Conservation (phyloP, 2,113 vertebrate genomes). For the Odocoileus hemionus region DNA sequence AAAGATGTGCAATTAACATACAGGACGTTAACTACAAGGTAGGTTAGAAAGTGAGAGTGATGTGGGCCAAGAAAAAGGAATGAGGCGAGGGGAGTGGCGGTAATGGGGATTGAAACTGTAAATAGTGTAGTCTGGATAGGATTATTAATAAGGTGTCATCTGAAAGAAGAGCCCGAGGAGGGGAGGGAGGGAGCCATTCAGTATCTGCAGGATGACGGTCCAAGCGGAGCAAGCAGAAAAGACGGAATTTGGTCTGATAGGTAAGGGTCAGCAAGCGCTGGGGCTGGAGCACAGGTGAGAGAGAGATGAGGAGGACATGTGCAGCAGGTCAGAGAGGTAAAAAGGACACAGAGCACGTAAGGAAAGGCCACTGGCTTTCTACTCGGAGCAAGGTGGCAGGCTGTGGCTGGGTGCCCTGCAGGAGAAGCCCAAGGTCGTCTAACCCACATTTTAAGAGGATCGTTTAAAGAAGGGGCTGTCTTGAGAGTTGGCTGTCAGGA, state of each 20-base stretch:
- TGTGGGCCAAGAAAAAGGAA: not conserved
- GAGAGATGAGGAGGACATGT: accelerated
- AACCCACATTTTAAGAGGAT: not conserved
- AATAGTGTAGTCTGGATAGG: not conserved
- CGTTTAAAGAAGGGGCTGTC: not conserved
- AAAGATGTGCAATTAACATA: not conserved
- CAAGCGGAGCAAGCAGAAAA: not conserved
- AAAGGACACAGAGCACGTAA: not conserved
- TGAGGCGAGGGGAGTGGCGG: accelerated
- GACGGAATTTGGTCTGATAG: too few species aligned
- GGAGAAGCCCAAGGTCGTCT: not conserved
- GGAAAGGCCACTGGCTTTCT: not conserved
- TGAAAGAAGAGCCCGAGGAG: not conserved
- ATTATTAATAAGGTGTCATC: not conserved
- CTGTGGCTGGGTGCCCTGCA: too few species aligned
- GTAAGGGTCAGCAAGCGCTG: not conserved
- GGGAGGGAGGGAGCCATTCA: not conserved
- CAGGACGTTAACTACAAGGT: not conserved
- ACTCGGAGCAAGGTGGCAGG: not conserved
- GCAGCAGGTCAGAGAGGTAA: not conserved
- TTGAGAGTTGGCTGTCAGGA: not conserved
- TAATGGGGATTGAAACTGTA: not conserved
- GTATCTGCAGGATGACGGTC: not conserved
- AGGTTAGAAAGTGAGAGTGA: not conserved
- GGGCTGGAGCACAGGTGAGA: not conserved